These are phyloP conservation scores for Entomobrya multifasciata DNA, from an alignment of 2,888 invertebrate genomes.

Conservation along the genomic window DNA sequence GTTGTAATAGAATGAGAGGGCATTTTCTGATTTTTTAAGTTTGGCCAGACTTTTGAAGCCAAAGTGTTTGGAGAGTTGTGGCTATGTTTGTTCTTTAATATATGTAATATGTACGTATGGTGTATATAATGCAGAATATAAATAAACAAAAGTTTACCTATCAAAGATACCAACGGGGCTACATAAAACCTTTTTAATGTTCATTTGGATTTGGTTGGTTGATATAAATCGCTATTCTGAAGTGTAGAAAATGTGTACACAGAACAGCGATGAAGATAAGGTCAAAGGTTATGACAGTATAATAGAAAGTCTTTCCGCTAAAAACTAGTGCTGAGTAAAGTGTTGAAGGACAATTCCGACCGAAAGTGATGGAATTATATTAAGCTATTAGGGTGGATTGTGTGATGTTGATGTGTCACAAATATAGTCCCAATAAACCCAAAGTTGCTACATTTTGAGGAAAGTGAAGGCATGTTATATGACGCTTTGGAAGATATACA, in stretches of 20 bases:
- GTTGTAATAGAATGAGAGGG: too few species aligned
- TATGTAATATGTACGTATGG: too few species aligned
- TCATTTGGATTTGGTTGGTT: not conserved
- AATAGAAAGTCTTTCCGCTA: conserved; percentile 10
- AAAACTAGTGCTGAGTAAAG: conserved; percentile 36
- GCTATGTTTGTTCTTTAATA: not conserved
- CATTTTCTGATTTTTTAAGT: too few species aligned
- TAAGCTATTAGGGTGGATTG: not conserved
- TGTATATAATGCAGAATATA: too few species aligned
- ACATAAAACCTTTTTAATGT: conserved; percentile 39
- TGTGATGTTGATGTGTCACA: not conserved
- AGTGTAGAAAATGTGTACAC: too few species aligned
- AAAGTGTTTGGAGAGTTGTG: too few species aligned
- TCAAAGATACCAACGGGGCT: conserved; percentile 27
- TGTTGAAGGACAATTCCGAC: conserved; percentile 38
- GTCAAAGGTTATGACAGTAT: conserved; percentile 33
- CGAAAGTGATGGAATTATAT: conserved; percentile 36
- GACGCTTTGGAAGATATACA: too few species aligned
- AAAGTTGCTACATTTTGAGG: not conserved
- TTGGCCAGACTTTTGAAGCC: too few species aligned
- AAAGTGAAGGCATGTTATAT: not conserved
- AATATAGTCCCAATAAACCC: not conserved
- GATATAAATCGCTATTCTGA: too few species aligned
- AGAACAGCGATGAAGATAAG: conserved; percentile 31
- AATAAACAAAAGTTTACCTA: conserved; percentile 10